Base-by-base conservation (phyloP, 2,888 invertebrate genomes). In the Strigamia maritima region DNA sequence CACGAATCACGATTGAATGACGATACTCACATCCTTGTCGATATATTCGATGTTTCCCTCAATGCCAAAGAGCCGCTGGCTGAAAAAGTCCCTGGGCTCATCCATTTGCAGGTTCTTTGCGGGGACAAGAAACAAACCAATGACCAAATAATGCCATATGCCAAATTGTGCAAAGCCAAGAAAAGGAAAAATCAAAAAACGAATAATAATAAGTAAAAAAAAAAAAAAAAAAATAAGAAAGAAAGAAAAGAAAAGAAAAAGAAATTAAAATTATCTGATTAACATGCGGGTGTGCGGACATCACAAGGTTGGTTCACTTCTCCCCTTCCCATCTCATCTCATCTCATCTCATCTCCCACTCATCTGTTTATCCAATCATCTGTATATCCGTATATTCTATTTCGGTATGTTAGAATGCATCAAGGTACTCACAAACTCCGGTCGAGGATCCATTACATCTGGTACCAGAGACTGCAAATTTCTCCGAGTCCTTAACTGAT, bases 401-500 rank as follows among this genome's bases (percentile, higher is more conserved):
- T 10, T 38, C 2, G 31, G n/a, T 10, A 75, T 70, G 14, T 70
- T 75, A 75, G 40, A 31, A 35, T 75, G n/a, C 19, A 16, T 35
- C 76, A 76, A 40, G 14, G 76, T 79, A 81, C 81, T 80, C 77
- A 81, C 81, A 65, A 79, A 81, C 60, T 81, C 81, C 60, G 80
- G 77, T 79, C 80, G 80, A 76, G 76, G 85, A 83, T 86, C 86
- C 80, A 86, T 84, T 76, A 85, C 86, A 81, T 85, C 86, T 7
- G 85, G 85, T 54, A 83, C 82, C 60, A 83, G 81, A 65, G 82
- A 82, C 78, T 83, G 84, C 75, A 83, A 38, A 35, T 80, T 81
- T 14, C 79, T 76, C 49, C 85, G 82, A 79, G 84, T 91, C 81
- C 93, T 89, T 82, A 96, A 88, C 85, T 92, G 91, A 83, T 92